phyloP scores from a whole-genome alignment of 2,888 invertebrate species.

The Torymus aiolomorphi region DNA sequence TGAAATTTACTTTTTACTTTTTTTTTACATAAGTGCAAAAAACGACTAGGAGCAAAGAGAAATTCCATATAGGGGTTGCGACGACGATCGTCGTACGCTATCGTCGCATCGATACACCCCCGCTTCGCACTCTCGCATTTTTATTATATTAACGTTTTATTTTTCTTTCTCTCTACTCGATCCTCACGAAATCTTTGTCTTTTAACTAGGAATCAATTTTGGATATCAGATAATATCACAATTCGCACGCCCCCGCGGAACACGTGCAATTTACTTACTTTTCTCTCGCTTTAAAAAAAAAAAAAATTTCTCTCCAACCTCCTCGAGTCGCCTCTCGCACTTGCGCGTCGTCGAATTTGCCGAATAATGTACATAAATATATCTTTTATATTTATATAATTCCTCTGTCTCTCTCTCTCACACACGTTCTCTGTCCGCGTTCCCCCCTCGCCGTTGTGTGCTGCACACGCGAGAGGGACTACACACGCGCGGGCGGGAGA shows the following conservation, averaged over 20 bases:
- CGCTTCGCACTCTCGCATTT: slow-evolving; percentile 19
- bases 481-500: too few species aligned
- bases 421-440: too few species aligned
- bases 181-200: slow-evolving; percentile 55
- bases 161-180: slow-evolving; percentile 36
- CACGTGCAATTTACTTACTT: slow-evolving; percentile 27
- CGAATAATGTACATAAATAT: slow-evolving; percentile 56
- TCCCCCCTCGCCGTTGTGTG: too few species aligned
- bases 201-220: slow-evolving; percentile 59
- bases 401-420: not conserved
- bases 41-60: slow-evolving; percentile 58
- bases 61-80: slow-evolving; percentile 22
- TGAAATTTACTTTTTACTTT: not conserved
- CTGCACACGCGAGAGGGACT: too few species aligned
- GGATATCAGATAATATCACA: slow-evolving; percentile 59
- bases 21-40: slow-evolving; percentile 52
- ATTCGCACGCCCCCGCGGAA: slow-evolving; percentile 32
- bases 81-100: slow-evolving; percentile 29
- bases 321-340: slow-evolving; percentile 51
- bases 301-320: slow-evolving; percentile 49
- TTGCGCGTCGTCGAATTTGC: slow-evolving; percentile 29
- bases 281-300: slow-evolving; percentile 34
- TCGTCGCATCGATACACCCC: slow-evolving; percentile 15
- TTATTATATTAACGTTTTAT: slow-evolving; percentile 41
- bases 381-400: slow-evolving; percentile 11